A percentile compares a stretch with the other conserved stretches of the same genome.
Evolutionary conservation across 2,888 invertebrate genomes (phyloP).

Genomic region (Meiosimyza platycephala): DNA sequence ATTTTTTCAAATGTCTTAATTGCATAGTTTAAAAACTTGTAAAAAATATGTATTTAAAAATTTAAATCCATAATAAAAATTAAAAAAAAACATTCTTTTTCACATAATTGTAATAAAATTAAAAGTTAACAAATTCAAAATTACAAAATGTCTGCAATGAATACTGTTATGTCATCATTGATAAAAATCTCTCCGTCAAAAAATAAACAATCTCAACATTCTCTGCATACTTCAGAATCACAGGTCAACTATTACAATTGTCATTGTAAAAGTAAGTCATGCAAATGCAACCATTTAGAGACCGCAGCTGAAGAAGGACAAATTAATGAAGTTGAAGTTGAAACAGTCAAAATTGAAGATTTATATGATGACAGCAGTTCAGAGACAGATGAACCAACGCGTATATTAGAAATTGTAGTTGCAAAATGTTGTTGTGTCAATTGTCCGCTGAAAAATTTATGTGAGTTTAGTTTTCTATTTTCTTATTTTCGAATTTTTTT

Average conservation of each 20-base stretch:
- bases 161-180: too few relatives aligned
- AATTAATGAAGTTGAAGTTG: constrained; percentile 21
- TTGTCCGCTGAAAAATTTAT: constrained; percentile 60
- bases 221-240: too few relatives aligned
- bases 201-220: too few relatives aligned
- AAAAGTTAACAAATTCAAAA: too few relatives aligned
- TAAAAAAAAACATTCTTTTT: too few relatives aligned
- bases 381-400: constrained; percentile 5
- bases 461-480: constrained; percentile 54
- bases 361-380: constrained; percentile 5
- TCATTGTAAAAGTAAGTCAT: not conserved
- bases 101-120: too few relatives aligned
- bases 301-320: constrained; percentile 42
- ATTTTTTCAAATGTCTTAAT: too few relatives aligned
- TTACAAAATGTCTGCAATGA: too few relatives aligned
- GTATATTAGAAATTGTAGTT: constrained; percentile 40
- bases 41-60: constrained; percentile 13
- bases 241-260: not conserved
- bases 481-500: too few relatives aligned
- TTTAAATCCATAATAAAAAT: too few relatives aligned
- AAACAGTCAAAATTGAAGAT: constrained; percentile 10
- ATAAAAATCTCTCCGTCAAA: too few relatives aligned
- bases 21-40: not conserved
- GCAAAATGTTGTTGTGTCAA: constrained; percentile 60
- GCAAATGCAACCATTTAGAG: constrained; percentile 41